Evolutionary conservation across 1,140 invertebrate species (phyloP).

Genomic region (Zaprionus gabonicus): DNA sequence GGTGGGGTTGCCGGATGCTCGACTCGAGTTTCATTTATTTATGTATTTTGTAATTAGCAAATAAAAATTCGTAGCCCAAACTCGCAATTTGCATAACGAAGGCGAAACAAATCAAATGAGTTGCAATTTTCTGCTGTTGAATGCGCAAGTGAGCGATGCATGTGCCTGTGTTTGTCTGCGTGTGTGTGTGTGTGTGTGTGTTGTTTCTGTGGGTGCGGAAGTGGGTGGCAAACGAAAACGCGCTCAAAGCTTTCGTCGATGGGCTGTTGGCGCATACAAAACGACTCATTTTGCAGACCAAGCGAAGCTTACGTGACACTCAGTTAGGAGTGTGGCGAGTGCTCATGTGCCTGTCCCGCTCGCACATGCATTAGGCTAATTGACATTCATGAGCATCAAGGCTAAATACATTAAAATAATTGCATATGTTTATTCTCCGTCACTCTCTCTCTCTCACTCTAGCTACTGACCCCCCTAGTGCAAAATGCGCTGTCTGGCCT

Average conservation of each 20-base stretch:
- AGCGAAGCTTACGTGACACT: constrained; percentile 53
- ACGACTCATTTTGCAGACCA: constrained; percentile 63
- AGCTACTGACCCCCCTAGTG: constrained; percentile 28
- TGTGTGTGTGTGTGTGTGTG: constrained; percentile 1
- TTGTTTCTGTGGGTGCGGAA: constrained; percentile 47
- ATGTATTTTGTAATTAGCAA: constrained; percentile 71
- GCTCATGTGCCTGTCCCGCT: constrained; percentile 7
- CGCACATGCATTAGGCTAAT: constrained; percentile 59
- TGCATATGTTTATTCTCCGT: constrained; percentile 42
- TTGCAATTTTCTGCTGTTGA: constrained; percentile 64
- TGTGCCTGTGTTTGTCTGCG: neutral
- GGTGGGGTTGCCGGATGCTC: neutral
- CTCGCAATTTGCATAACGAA: constrained; percentile 69
- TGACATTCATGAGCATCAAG: constrained; percentile 79
- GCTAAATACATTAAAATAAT: constrained; percentile 80
- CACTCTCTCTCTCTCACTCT: neutral
- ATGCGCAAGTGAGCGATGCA: constrained; percentile 43
- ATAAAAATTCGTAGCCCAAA: constrained; percentile 70
- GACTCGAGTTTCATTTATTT: constrained; percentile 31
- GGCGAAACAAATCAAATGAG: constrained; percentile 73
- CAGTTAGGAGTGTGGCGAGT: constrained; percentile 4
- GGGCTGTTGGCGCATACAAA: constrained; percentile 70
- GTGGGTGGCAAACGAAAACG: constrained; percentile 56
- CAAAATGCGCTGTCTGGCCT: constrained; percentile 25
- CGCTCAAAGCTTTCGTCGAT: constrained; percentile 40